Conservation (phyloP, 2,113 vertebrate species). For the Cisticola juncidis region DNA sequence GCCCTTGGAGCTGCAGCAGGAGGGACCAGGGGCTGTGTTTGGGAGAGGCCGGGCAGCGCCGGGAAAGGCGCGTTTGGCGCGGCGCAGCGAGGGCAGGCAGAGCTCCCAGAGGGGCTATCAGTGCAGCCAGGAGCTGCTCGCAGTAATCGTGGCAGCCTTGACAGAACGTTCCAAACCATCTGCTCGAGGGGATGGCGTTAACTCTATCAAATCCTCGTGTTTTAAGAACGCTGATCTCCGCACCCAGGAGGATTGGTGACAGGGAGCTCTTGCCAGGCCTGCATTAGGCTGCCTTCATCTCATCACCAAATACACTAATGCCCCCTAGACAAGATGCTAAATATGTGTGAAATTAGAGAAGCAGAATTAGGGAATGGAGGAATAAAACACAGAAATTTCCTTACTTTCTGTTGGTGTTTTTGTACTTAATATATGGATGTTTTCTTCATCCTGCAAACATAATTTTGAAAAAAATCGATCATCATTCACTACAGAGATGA, state of each 20-base stretch:
- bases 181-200: conserved; percentile 86
- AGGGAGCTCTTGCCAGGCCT: conserved; percentile 72
- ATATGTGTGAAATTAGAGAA: conserved; percentile 45
- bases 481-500: neutral
- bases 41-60: neutral
- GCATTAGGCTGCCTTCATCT: conserved; percentile 71
- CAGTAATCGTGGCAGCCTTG: conserved; percentile 89
- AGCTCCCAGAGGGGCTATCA: conserved; percentile 87
- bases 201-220: conserved; percentile 89
- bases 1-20: neutral
- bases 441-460: rapidly evolving
- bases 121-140: conserved; percentile 88
- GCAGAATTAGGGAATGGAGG: neutral
- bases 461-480: neutral
- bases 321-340: conserved; percentile 51
- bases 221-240: conserved; percentile 88
- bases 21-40: neutral
- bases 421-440: neutral
- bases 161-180: conserved; percentile 96
- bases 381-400: neutral
- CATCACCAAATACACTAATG: conserved; percentile 53
- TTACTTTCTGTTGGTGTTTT: neutral
- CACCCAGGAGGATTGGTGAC: conserved; percentile 79
- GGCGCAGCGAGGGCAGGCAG: conserved; percentile 45
- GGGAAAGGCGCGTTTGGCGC: neutral